Conservation (phyloP, 37 sponge, comb jelly and placozoan species). For the Chondrilla cf. caribensis region DNA sequence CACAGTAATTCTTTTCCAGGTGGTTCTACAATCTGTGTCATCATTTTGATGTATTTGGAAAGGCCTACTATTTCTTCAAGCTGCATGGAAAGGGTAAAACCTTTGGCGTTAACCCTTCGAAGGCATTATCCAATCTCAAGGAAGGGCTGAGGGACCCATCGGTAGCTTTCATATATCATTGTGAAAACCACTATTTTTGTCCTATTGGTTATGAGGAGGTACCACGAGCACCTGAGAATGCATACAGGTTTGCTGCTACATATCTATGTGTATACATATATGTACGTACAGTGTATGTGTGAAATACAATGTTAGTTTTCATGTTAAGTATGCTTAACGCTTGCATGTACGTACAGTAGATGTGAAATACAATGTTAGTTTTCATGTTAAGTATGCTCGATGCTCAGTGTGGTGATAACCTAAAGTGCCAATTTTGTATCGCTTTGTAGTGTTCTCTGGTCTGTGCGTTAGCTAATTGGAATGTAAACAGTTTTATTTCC, state of each 20-base stretch:
- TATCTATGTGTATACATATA: not conserved
- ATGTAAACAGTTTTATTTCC: too few relatives aligned
- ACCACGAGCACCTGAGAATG: conserved; percentile 52
- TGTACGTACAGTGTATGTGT: conserved; percentile 14
- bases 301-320: not conserved
- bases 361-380: too few relatives aligned
- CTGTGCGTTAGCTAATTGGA: too few relatives aligned
- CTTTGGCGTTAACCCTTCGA: conserved; percentile 46
- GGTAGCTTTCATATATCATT: conserved; percentile 78
- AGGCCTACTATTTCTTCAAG: conserved; percentile 78
- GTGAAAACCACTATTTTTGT: conserved; percentile 86
- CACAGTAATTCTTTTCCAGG: too few relatives aligned
- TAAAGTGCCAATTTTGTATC: too few relatives aligned
- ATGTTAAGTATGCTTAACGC: too few relatives aligned
- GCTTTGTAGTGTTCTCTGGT: too few relatives aligned
- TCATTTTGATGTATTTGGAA: conserved; percentile 53
- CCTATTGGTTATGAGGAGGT: conserved; percentile 86
- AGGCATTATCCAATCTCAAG: conserved; percentile 62
- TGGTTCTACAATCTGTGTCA: conserved; percentile 68
- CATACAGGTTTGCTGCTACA: conserved; percentile 54
- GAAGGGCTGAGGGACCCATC: conserved; percentile 54
- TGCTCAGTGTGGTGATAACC: too few relatives aligned
- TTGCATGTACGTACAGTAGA: too few relatives aligned
- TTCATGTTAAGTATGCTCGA: too few relatives aligned
- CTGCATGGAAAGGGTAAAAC: conserved; percentile 70